Percentiles rank a stretch among this genome's conserved stretches.
phyloP scores from a whole-genome alignment of 2,113 vertebrate species.

The Podarcis cretensis region DNA sequence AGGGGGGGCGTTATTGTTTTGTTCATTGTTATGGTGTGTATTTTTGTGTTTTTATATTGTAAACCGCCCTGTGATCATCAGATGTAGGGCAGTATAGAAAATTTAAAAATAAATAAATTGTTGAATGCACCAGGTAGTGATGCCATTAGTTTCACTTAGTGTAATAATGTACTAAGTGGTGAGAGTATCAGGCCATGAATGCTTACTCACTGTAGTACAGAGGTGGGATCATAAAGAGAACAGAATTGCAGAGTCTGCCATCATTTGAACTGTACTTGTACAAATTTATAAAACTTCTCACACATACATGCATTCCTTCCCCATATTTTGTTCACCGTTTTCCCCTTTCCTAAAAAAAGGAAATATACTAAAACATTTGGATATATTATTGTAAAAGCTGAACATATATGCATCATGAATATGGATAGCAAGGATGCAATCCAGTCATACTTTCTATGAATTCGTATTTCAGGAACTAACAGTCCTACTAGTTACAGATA shows the following conservation, averaged over 20 bases:
- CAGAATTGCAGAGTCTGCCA: neutral
- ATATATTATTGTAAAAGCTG: neutral
- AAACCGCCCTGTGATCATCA: no score
- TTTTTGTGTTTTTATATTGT: no score
- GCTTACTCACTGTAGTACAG: neutral
- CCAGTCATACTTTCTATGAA: neutral
- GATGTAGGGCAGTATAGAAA: no score
- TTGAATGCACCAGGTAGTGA: neutral
- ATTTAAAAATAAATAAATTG: neutral
- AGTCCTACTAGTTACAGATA: neutral
- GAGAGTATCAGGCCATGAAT: neutral
- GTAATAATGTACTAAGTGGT: neutral
- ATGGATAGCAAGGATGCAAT: neutral
- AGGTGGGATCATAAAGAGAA: neutral
- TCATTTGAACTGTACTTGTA: neutral
- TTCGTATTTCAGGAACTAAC: neutral
- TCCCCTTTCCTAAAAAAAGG: neutral
- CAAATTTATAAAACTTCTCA: neutral
- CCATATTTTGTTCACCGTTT: neutral
- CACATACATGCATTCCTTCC: neutral
- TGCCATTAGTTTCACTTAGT: neutral
- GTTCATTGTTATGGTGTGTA: no score
- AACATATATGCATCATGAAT: neutral
- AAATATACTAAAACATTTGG: neutral
- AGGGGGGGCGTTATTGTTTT: no score